These are phyloP conservation scores for Euplagia quadripunctaria DNA, from an alignment of 2,888 invertebrate species.

Conservation along the genomic window DNA sequence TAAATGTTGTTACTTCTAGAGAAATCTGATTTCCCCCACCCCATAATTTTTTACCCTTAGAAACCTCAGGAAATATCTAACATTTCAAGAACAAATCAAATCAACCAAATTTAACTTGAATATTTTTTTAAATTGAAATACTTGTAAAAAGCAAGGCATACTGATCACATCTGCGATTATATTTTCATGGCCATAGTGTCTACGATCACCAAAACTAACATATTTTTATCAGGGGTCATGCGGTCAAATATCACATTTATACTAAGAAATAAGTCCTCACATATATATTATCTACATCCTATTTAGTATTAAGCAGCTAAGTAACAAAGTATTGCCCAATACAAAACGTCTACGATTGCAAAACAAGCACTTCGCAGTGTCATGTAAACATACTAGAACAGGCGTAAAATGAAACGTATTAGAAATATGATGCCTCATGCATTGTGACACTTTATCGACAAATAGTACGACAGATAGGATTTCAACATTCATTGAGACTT, in stretches of 20 bases:
- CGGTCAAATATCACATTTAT: slow-evolving; percentile 6
- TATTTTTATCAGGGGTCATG: not conserved
- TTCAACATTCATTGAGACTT: too few relatives aligned
- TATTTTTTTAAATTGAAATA: not conserved
- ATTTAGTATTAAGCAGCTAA: slow-evolving; percentile 32
- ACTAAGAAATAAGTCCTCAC: slow-evolving; percentile 24
- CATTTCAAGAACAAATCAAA: not conserved
- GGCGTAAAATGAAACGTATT: slow-evolving; percentile 43
- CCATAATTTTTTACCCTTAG: not conserved
- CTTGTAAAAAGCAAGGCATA: not conserved
- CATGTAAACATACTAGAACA: slow-evolving; percentile 37
- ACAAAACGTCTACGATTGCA: slow-evolving; percentile 51
- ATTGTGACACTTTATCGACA: not conserved
- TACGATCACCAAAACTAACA: not conserved
- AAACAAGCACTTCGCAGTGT: slow-evolving; percentile 50
- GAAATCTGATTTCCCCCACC: not conserved
- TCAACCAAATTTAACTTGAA: not conserved
- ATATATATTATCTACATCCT: slow-evolving; percentile 7
- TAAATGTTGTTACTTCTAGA: too few relatives aligned
- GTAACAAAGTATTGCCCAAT: slow-evolving; percentile 42
- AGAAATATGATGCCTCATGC: slow-evolving; percentile 48
- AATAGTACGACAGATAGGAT: not conserved
- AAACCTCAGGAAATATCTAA: not conserved
- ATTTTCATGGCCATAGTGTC: not conserved
- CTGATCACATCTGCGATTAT: not conserved